These are phyloP conservation scores for Corella eumyota DNA, from an alignment of 23 tunicate genomes.

Conservation along the genomic window DNA sequence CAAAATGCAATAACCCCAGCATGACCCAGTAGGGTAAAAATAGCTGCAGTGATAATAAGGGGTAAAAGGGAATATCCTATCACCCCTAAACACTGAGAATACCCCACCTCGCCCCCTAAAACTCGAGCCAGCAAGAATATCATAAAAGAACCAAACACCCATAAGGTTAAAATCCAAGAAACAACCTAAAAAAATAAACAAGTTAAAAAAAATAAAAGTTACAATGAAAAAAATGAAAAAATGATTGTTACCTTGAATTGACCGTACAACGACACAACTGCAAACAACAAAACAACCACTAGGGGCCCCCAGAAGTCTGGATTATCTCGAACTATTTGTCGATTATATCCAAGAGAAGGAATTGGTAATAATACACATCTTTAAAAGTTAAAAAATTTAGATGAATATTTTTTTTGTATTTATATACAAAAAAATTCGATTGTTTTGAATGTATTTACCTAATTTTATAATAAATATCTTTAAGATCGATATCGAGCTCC, in stretches of 20 bases:
- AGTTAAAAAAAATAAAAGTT: not conserved
- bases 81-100: constrained; percentile 88
- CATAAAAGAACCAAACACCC: constrained; percentile 89
- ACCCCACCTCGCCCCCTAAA: constrained; percentile 94
- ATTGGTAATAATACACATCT: constrained; percentile 90
- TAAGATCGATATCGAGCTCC: constrained; percentile 90
- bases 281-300: constrained; percentile 71
- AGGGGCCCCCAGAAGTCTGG: constrained; percentile 99
- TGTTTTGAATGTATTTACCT: constrained; percentile 13
- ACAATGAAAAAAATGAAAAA: not conserved
- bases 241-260: constrained; percentile 50
- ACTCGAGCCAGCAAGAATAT: constrained; percentile 92
- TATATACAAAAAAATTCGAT: not conserved
- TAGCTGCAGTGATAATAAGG: constrained; percentile 67
- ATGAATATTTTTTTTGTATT: not conserved
- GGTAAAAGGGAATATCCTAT: constrained; percentile 97
- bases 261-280: constrained; percentile 89
- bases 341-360: constrained; percentile 80
- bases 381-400: constrained; percentile 1
- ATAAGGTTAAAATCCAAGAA: constrained; percentile 93
- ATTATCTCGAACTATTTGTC: constrained; percentile 60
- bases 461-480: constrained; percentile 85
- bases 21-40: constrained; percentile 28
- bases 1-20: constrained; percentile 23
- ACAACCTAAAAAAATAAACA: constrained; percentile 44